Conservation (phyloP, 1,140 invertebrate species). For the Spodoptera frugiperda region DNA sequence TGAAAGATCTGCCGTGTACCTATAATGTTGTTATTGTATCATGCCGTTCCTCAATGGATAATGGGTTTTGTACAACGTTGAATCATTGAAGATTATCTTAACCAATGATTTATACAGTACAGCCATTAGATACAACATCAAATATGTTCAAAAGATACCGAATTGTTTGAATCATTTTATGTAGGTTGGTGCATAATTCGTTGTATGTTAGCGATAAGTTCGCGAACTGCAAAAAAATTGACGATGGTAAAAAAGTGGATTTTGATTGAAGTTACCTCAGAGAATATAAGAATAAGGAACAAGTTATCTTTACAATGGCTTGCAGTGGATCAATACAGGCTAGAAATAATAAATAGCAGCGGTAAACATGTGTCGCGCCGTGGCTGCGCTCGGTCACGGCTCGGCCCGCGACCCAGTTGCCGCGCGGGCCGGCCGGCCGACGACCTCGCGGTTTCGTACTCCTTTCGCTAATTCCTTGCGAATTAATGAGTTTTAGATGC, state of each 20-base stretch:
- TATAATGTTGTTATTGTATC: neutral
- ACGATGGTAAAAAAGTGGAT: too few species aligned
- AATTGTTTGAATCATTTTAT: too few species aligned
- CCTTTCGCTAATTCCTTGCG: constrained; percentile 37
- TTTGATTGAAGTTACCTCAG: neutral
- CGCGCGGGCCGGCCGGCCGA: constrained; percentile 7
- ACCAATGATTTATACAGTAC: too few species aligned
- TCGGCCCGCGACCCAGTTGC: constrained; percentile 27
- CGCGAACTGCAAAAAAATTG: too few species aligned
- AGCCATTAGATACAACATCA: too few species aligned
- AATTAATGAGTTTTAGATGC: constrained; percentile 30
- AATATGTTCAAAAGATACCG: too few species aligned
- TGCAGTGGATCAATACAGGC: constrained; percentile 29
- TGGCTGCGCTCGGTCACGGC: neutral
- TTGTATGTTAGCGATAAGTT: too few species aligned
- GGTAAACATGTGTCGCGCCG: constrained; percentile 4
- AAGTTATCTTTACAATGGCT: neutral
- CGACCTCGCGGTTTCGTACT: constrained; percentile 37
- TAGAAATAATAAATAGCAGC: constrained; percentile 1
- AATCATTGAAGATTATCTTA: too few species aligned
- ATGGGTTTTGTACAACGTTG: neutral
- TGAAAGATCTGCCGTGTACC: neutral
- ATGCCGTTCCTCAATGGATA: neutral
- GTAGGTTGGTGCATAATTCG: too few species aligned
- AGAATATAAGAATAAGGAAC: neutral